Conservation (phyloP, 2,888 invertebrate genomes). For the Campaea margaritaria region DNA sequence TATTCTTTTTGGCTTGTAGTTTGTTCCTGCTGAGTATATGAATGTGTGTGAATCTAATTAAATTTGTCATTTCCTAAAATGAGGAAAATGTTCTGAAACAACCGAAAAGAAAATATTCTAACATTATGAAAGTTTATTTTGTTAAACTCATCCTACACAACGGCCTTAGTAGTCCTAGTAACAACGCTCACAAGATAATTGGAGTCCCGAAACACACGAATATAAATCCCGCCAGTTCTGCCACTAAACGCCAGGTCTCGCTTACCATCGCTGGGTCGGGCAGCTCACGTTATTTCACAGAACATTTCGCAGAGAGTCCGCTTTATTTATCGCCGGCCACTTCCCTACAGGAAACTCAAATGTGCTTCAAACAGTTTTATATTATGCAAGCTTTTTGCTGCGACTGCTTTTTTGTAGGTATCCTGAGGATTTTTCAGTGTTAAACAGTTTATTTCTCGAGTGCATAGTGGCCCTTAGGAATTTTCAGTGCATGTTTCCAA, state of each 20-base stretch:
- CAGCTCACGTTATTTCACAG: constrained; percentile 49
- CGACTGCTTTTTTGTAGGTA: background rate
- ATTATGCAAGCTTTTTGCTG: constrained; percentile 22
- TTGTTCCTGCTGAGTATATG: too few relatives aligned
- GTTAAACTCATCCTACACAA: too few relatives aligned
- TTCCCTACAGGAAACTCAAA: constrained; percentile 43
- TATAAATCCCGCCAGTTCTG: constrained; percentile 1
- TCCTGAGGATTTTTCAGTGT: background rate
- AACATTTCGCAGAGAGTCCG: constrained; percentile 53
- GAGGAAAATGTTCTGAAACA: too few relatives aligned
- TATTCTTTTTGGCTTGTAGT: too few relatives aligned
- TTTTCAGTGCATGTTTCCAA: too few relatives aligned
- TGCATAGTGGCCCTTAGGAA: too few relatives aligned
- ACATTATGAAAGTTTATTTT: too few relatives aligned
- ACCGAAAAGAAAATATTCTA: too few relatives aligned
- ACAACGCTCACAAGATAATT: background rate
- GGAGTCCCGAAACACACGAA: background rate
- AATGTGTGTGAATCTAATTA: too few relatives aligned
- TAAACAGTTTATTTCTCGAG: too few relatives aligned
- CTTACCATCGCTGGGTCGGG: constrained; percentile 6
- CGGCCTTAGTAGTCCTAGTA: too few relatives aligned
- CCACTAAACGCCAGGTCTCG: constrained; percentile 10
- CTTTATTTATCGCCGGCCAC: constrained; percentile 51
- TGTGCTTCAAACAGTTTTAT: constrained; percentile 31
- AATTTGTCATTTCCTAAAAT: too few relatives aligned